Evolutionary conservation across 2,888 invertebrate species (phyloP).

Genomic region (Strigamia maritima): DNA sequence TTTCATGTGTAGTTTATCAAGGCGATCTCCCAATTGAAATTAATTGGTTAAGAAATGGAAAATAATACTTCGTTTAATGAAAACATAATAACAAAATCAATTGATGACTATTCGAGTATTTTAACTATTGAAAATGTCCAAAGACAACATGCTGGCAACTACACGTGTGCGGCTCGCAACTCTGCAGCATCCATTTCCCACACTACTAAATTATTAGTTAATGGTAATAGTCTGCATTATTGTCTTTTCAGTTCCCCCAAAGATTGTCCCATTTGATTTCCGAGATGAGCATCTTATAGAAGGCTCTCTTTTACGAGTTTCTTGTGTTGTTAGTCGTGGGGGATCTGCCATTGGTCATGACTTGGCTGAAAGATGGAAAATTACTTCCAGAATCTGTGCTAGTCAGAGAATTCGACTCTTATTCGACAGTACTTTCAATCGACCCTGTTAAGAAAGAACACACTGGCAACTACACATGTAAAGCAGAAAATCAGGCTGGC

Average conservation of each 20-base stretch:
- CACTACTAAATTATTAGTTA: constrained; percentile 16
- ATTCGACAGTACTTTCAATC: constrained; percentile 29
- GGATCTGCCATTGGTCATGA: constrained; percentile 10
- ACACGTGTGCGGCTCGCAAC: constrained; percentile 24
- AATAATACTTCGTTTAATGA: neutral
- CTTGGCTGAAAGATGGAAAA: constrained; percentile 34
- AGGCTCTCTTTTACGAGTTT: constrained; percentile 15
- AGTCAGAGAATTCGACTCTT: constrained; percentile 25
- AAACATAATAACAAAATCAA: neutral
- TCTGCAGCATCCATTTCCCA: constrained; percentile 32
- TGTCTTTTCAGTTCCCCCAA: constrained; percentile 35
- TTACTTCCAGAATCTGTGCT: neutral
- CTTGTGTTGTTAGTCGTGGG: constrained; percentile 25
- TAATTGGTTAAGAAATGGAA: constrained; percentile 56
- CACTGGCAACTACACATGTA: constrained; percentile 31
- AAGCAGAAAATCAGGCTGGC: constrained; percentile 31
- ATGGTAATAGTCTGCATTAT: constrained; percentile 15
- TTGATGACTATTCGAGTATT: constrained; percentile 37
- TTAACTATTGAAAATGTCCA: constrained; percentile 36
- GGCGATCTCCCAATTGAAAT: constrained; percentile 49
- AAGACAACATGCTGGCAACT: constrained; percentile 31
- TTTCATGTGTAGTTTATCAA: constrained; percentile 52
- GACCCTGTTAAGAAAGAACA: neutral
- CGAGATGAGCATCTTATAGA: constrained; percentile 34
- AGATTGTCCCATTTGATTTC: constrained; percentile 35